These are phyloP conservation scores for Hirtodrosophila alboralis DNA, from an alignment of 2,888 invertebrate genomes.

Conservation along the genomic window DNA sequence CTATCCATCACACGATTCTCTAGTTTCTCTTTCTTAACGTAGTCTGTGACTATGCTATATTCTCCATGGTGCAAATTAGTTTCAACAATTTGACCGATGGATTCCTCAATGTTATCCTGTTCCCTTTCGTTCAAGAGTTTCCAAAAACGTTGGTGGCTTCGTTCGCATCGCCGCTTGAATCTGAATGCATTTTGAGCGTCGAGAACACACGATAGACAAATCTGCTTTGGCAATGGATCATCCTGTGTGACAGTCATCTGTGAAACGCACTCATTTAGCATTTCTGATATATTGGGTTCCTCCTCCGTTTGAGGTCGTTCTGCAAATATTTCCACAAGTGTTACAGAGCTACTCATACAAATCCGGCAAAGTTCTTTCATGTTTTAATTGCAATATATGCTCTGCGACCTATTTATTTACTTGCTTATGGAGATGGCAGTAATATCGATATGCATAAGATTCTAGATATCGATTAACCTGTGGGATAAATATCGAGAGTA, in stretches of 20 bases:
- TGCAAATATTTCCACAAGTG: conserved; percentile 33
- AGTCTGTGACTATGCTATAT: too few relatives aligned
- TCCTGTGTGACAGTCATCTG: conserved; percentile 21
- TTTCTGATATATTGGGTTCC: conserved; percentile 38
- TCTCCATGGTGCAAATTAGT: too few relatives aligned
- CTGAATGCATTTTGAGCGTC: conserved; percentile 45
- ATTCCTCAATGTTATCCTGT: too few relatives aligned
- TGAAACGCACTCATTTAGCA: conserved; percentile 39
- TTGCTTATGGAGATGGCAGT: not conserved
- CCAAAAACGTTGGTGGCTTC: conserved; percentile 29
- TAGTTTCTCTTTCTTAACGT: too few relatives aligned
- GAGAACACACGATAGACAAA: conserved; percentile 39
- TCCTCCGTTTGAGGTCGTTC: not conserved
- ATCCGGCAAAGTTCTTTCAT: conserved; percentile 25
- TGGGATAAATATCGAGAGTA: not conserved
- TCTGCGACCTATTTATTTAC: too few relatives aligned
- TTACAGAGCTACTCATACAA: conserved; percentile 32
- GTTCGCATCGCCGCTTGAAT: conserved; percentile 43
- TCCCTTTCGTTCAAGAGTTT: not conserved
- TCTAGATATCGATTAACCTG: not conserved
- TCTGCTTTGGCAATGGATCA: conserved; percentile 45
- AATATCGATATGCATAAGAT: not conserved
- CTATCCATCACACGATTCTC: too few relatives aligned
- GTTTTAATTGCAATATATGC: not conserved
- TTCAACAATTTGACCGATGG: too few relatives aligned